Conservation (phyloP, 2,113 vertebrate species). For the Leptosomus discolor region DNA sequence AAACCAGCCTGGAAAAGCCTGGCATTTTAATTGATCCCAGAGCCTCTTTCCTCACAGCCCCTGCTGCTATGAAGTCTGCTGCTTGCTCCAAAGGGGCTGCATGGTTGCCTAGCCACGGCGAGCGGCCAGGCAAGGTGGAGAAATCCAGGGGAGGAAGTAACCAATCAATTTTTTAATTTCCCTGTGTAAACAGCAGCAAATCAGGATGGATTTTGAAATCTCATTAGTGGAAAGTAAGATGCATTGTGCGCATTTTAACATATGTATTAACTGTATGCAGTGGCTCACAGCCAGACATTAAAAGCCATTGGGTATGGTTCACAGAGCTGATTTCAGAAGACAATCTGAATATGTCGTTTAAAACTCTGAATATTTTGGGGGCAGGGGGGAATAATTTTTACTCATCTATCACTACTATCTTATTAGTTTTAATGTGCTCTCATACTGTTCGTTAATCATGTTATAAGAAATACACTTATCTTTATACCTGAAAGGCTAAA, state of each 20-base stretch:
- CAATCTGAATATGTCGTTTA: neutral
- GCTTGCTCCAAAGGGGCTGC: conserved; percentile 56
- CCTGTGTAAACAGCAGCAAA: conserved; percentile 68
- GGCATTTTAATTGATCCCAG: conserved; percentile 86
- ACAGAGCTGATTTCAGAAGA: conserved; percentile 2
- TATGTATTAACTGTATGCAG: conserved; percentile 31
- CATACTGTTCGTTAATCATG: neutral
- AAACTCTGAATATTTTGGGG: neutral
- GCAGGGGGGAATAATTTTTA: neutral
- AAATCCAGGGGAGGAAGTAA: conserved; percentile 62
- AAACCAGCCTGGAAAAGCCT: conserved; percentile 76
- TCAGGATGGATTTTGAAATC: conserved; percentile 62
- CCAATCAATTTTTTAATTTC: conserved; percentile 77
- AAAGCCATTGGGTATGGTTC: neutral
- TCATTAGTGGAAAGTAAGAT: conserved; percentile 56
- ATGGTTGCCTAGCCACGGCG: conserved; percentile 68
- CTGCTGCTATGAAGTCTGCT: conserved; percentile 72
- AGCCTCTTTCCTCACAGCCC: conserved; percentile 65
- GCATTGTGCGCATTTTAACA: conserved; percentile 52
- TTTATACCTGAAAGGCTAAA: neutral
- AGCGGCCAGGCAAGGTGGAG: conserved; percentile 63
- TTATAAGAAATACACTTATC: neutral
- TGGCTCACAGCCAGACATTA: conserved; percentile 2
- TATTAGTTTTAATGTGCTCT: neutral
- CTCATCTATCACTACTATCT: neutral